Percentiles rank a stretch among this genome's conserved stretches.
phyloP scores from a whole-genome alignment of 2,888 invertebrate genomes.

The Drosophila koepferae region DNA sequence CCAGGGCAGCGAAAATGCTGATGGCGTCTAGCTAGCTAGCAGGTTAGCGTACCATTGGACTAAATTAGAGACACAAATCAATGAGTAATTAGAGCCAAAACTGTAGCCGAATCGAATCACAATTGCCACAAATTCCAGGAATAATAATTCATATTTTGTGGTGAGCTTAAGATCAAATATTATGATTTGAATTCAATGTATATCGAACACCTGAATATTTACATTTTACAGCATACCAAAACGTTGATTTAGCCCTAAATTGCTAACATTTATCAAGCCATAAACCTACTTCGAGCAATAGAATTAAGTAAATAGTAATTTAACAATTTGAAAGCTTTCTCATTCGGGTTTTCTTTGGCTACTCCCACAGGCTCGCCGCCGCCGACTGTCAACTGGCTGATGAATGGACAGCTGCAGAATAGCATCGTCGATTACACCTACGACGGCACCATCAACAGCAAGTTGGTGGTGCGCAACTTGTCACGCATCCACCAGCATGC shows the following conservation, averaged over 20 bases:
- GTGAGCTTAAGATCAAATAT: background rate
- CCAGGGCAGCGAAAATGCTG: constrained; percentile 21
- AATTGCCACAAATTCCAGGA: too few relatives aligned
- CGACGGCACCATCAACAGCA: constrained; percentile 87
- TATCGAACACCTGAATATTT: background rate
- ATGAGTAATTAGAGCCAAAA: constrained; percentile 13
- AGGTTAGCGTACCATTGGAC: constrained; percentile 31
- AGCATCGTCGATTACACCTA: constrained; percentile 85
- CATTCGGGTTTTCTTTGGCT: background rate
- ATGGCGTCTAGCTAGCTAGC: constrained; percentile 33
- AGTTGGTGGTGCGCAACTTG: constrained; percentile 87
- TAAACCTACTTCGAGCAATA: background rate
- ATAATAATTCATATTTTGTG: background rate
- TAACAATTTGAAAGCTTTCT: constrained; percentile 23
- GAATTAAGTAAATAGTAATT: background rate
- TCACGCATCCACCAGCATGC: constrained; percentile 90
- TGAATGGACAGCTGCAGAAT: constrained; percentile 87
- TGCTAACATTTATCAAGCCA: background rate
- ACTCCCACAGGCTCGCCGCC: constrained; percentile 88
- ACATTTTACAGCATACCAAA: background rate
- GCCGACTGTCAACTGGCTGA: constrained; percentile 91
- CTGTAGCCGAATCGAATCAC: too few relatives aligned
- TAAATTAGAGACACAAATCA: constrained; percentile 36
- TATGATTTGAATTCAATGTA: background rate
- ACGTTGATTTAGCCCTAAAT: background rate